Base-by-base conservation (phyloP, 1,140 invertebrate species). In the Mamestra configurata region DNA sequence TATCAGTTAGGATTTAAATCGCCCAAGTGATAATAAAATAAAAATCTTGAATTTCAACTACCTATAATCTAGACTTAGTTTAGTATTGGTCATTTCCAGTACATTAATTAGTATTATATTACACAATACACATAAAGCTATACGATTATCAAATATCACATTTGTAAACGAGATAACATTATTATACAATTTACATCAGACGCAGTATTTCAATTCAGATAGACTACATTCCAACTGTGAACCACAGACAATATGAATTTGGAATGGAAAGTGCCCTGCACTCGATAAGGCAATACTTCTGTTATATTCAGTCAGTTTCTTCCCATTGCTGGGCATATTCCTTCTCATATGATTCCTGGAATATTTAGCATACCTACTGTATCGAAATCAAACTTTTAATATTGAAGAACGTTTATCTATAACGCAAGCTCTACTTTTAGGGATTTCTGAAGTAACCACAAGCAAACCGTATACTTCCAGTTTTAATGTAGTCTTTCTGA, bases 71-170 rank as follows among this genome's bases (percentile, higher is more conserved):
- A 71, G 10, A 18, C 46, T 71, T 53, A 49, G 11, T 40, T n/a
- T 35, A 71, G 43, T 71, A 53, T 75, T 75, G 71, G 71, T 75
- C 71, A 59, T 55, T 75, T 75, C 53, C 11, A 73, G 43, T 24
- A 75, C 20, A 75, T 10, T 71, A n/a, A 75, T 10, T 71, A n/a
- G 5, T 46, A 43, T 59, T 37, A 72, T 40, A 59, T 40, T 43
- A 59, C 35, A 46, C 40, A 0, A 40, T 43, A 53, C 22, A 51
- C 51, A 70, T n/a, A 68, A 68, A 72, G 51, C 31, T 59, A 59
- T 46, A 71, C 24, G 15, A 53, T 71, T 51, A 49, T n/a, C 43
- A 53, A 51, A 71, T 71, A 53, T 71, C 49, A 71, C 51, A 75
- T 55, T 57, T 43, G 53, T 75, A 57, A 75, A 72, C 22, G 49